Base-by-base conservation (phyloP, 2,888 invertebrate genomes). In the Eurytoma adleriae region DNA sequence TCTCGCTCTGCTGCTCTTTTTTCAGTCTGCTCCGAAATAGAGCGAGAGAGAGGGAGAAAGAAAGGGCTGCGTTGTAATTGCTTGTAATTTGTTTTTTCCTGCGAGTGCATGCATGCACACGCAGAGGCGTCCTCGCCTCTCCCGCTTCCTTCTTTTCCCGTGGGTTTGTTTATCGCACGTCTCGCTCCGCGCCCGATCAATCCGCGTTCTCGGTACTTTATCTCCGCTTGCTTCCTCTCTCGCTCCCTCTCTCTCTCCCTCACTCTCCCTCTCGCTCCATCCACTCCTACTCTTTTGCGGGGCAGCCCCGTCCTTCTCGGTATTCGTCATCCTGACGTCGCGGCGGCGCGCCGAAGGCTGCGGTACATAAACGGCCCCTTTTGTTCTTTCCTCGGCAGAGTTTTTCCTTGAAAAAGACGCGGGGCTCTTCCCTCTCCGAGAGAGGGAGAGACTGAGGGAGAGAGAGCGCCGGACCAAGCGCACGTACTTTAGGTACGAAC, bases 281-380 rank as follows among this genome's bases (percentile, higher is more conserved):
- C 20, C 59, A 5, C 18, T 14, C 74, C 50, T 27, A 14, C 40
- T 54, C 40, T 12, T 52, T 14, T 24, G 24, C 24, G 24, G 24
- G 5, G n/a, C 10, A 64, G n/a, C 75, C 57, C 57, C 66, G 52
- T 79, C 59, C 69, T 74, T 74, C 74, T 74, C 14, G 56, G 72
- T 80, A 77, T 80, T 80, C 80, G 76, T 80, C 80, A 80, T 80
- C 76, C 80, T 80, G 67, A 76, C 76, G 66, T 75, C 62, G 68
- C 40, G n/a, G 64, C 30, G 64, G 18, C 20, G 10, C 12, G 67
- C n/a, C 56, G 62, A 72, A 78, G 71, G 78, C 78, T 69, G 40
- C 40, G 40, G 67, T 62, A 48, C 64, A 71, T 72, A 80, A 80
- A 75, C 71, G 80, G 70, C 72, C 50, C 67, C 80, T 80, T 80